Percentiles rank a stretch among this genome's conserved stretches.
These are phyloP conservation scores for Glyphotaelius pellucidus DNA, from an alignment of 2,888 invertebrate species.

Conservation along the genomic window DNA sequence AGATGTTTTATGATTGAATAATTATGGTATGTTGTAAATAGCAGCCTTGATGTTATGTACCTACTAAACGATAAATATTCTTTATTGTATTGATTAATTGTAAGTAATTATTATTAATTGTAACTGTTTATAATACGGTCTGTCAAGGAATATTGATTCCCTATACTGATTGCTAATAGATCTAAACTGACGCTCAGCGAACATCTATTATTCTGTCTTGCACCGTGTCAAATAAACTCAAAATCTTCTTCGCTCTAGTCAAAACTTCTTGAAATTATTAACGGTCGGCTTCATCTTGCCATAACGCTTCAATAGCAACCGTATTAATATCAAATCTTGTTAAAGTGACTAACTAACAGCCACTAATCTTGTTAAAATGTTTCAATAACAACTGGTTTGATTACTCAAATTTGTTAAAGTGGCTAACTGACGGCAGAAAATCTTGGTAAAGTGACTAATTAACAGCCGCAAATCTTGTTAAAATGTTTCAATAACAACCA, in stretches of 20 bases:
- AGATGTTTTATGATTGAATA: not conserved
- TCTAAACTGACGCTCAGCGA: not conserved
- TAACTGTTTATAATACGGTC: not conserved
- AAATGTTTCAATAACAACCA: not conserved
- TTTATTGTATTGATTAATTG: not conserved
- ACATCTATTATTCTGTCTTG: not conserved
- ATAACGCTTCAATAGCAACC: not conserved
- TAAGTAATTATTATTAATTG: not conserved
- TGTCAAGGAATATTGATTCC: not conserved
- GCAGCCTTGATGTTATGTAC: not conserved
- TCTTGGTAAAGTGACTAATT: not conserved
- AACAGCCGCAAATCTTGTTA: too few species aligned
- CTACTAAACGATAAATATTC: not conserved
- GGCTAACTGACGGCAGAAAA: not conserved
- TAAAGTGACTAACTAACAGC: not conserved
- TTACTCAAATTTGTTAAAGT: not conserved
- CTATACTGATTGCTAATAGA: not conserved
- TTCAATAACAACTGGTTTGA: not conserved
- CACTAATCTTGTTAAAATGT: not conserved
- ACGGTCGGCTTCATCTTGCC: too few species aligned
- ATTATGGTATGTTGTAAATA: not conserved
- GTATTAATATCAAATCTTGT: not conserved
- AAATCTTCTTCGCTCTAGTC: not conserved
- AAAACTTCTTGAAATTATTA: not conserved
- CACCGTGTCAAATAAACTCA: not conserved